Conservation (phyloP, 2,113 vertebrate species). For the Ctenomys sociabilis region DNA sequence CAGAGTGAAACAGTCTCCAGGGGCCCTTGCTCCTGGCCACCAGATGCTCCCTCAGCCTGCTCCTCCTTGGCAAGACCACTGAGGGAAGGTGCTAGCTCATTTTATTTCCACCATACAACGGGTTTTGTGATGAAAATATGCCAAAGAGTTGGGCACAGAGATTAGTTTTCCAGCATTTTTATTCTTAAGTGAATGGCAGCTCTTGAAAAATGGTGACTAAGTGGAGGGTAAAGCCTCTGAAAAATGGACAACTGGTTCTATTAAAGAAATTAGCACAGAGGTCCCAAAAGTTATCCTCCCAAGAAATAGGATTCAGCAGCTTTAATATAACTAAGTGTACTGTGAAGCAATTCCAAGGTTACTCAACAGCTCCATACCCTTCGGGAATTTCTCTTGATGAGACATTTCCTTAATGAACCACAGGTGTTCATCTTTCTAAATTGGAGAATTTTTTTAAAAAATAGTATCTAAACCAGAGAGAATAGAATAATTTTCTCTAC, state of each 20-base stretch:
- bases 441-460: neutral
- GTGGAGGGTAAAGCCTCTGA: neutral
- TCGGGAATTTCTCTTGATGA: slow-evolving; percentile 13
- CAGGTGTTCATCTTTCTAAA: neutral
- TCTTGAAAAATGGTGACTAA: neutral
- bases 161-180: neutral
- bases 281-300: neutral
- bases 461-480: neutral
- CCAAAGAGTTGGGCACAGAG: neutral
- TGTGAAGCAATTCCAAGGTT: slow-evolving; percentile 2
- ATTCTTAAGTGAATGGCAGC: neutral
- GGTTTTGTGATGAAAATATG: neutral
- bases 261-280: neutral
- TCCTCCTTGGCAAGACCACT: neutral
- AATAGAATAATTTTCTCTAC: neutral
- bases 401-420: neutral
- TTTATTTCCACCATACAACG: neutral
- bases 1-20: neutral
- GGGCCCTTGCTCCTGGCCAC: neutral
- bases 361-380: neutral
- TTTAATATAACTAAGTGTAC: neutral
- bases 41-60: neutral
- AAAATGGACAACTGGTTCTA: neutral
- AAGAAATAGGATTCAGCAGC: slow-evolving; percentile 2
- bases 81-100: neutral